Evolutionary conservation across 2,888 invertebrate genomes (phyloP).

Genomic region (Torymus aiolomorphi): DNA sequence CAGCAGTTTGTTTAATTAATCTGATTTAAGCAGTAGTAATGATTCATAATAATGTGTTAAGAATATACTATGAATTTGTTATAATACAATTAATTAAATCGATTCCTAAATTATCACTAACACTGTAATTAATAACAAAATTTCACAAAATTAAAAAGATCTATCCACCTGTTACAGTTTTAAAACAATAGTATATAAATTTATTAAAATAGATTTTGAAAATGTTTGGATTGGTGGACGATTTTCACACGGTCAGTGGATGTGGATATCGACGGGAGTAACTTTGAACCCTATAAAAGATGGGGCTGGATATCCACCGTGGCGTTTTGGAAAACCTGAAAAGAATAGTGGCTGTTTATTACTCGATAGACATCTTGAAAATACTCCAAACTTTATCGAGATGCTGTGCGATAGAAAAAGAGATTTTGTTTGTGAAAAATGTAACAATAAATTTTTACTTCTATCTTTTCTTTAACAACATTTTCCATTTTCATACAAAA

Average conservation of each 20-base stretch:
- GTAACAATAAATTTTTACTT: conserved; percentile 53
- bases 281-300: conserved; percentile 74
- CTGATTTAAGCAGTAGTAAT: no score
- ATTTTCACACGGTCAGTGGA: conserved; percentile 76
- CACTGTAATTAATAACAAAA: no score
- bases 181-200: background rate
- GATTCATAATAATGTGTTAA: no score
- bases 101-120: no score
- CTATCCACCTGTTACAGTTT: background rate
- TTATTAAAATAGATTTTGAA: conserved; percentile 71
- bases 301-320: conserved; percentile 63
- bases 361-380: conserved; percentile 76
- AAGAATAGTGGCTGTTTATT: conserved; percentile 76
- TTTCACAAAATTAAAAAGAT: no score
- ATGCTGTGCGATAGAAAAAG: conserved; percentile 77
- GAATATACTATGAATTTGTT: no score
- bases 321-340: conserved; percentile 62
- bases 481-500: no score
- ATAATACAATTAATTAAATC: no score
- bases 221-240: conserved; percentile 78
- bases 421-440: conserved; percentile 77
- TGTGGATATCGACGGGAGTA: conserved; percentile 76
- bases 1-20: no score
- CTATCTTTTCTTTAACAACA: no score
- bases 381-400: conserved; percentile 76